Conservation (phyloP, 1,140 invertebrate species). For the Lasaia peninsularis region DNA sequence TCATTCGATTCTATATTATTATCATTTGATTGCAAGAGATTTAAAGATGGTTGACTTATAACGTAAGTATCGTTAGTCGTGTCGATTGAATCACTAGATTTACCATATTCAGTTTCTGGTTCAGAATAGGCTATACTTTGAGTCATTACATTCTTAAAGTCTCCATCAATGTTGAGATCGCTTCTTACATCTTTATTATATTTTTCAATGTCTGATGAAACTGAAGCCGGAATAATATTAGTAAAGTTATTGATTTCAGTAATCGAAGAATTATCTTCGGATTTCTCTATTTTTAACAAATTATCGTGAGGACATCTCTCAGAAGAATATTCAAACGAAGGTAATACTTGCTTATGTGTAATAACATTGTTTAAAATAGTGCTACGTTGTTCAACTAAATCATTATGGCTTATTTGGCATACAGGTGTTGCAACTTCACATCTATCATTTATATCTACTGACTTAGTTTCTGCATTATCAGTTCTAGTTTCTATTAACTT, state of each 20-base stretch:
- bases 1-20: neutral
- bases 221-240: neutral
- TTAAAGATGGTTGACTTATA: neutral
- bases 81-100: neutral
- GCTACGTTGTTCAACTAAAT: neutral
- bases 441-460: slow-evolving; percentile 7
- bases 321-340: neutral
- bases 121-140: neutral
- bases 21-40: neutral
- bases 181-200: slow-evolving; percentile 6
- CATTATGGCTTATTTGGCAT: slow-evolving; percentile 10
- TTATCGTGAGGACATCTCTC: neutral
- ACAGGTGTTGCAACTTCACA: slow-evolving; percentile 4
- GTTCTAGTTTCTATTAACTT: slow-evolving; percentile 61
- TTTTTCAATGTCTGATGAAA: slow-evolving; percentile 22
- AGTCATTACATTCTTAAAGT: neutral
- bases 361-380: neutral
- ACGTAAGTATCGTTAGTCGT: neutral
- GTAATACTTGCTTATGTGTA: neutral
- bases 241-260: neutral
- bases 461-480: slow-evolving; percentile 17
- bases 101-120: neutral
- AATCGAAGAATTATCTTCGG: neutral
- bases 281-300: neutral
- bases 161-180: neutral